These are phyloP conservation scores for Myotis findleyi DNA, from an alignment of 2,797 vertebrate genomes.

Conservation along the genomic window DNA sequence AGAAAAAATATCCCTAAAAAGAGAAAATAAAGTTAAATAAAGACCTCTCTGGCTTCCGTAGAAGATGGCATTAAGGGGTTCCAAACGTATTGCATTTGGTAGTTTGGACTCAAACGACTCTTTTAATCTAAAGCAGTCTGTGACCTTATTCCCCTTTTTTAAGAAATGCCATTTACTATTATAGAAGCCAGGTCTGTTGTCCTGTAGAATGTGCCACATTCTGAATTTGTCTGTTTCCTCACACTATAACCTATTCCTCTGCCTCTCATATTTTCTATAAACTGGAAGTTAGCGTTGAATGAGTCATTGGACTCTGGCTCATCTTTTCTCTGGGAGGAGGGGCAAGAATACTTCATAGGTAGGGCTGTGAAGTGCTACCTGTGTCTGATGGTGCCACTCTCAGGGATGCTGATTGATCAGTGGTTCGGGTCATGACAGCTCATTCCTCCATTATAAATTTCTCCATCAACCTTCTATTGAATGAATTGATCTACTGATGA, in stretches of 20 bases:
- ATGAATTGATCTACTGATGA: slow-evolving; percentile 10
- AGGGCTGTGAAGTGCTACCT: background rate
- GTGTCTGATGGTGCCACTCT: background rate
- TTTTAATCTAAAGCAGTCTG: background rate
- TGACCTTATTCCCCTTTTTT: background rate
- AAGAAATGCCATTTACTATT: background rate
- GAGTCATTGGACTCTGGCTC: background rate
- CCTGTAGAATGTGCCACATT: background rate
- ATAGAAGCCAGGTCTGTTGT: background rate
- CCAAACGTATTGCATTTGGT: background rate
- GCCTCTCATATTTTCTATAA: background rate
- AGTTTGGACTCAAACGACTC: slow-evolving; percentile 30
- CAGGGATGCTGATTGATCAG: background rate
- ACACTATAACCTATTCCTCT: background rate
- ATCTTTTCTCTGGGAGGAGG: background rate
- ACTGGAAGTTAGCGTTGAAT: background rate
- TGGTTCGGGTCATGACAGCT: background rate
- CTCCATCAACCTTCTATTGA: background rate
- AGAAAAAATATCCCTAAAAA: background rate
- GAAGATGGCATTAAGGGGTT: background rate
- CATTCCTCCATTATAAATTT: background rate
- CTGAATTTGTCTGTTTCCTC: slow-evolving; percentile 11
- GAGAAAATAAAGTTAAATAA: slow-evolving; percentile 35
- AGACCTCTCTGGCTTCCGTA: background rate
- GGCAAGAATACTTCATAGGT: background rate